Conservation (phyloP, 64 coral and sea anemone species). For the Acropora yongei region DNA sequence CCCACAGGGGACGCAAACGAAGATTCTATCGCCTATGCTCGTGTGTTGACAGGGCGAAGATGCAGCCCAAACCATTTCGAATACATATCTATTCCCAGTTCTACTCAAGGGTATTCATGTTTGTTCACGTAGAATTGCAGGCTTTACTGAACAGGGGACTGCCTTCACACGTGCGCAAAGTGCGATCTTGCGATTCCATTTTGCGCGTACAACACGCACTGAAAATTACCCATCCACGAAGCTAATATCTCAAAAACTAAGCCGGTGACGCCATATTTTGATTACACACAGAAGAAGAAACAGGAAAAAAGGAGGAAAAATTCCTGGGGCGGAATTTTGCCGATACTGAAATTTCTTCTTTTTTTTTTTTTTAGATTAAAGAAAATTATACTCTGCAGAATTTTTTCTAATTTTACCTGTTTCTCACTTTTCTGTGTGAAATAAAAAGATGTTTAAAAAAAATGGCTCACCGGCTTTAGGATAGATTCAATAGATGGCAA, state of each 20-base stretch:
- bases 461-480: conserved; percentile 4
- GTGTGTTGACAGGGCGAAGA: too few species aligned
- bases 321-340: neutral
- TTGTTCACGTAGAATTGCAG: too few species aligned
- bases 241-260: conserved; percentile 20
- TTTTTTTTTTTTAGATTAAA: neutral
- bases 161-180: too few species aligned
- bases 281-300: neutral
- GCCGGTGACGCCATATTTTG: neutral
- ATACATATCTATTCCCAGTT: too few species aligned
- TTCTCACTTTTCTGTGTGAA: neutral
- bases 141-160: too few species aligned
- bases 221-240: neutral
- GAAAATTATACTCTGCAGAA: neutral
- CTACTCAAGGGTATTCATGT: too few species aligned
- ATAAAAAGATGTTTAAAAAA: conserved; percentile 20
- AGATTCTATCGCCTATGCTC: too few species aligned
- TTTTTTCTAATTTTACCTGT: conserved; percentile 20
- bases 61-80: too few species aligned
- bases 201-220: neutral
- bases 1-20: too few species aligned
- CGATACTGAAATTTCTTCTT: neutral
- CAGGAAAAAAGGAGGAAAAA: conserved; percentile 1
- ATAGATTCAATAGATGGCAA: conserved; percentile 8
- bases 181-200: neutral